These are phyloP conservation scores for Argopecten irradians DNA, from an alignment of 1,140 invertebrate species.

Conservation along the genomic window DNA sequence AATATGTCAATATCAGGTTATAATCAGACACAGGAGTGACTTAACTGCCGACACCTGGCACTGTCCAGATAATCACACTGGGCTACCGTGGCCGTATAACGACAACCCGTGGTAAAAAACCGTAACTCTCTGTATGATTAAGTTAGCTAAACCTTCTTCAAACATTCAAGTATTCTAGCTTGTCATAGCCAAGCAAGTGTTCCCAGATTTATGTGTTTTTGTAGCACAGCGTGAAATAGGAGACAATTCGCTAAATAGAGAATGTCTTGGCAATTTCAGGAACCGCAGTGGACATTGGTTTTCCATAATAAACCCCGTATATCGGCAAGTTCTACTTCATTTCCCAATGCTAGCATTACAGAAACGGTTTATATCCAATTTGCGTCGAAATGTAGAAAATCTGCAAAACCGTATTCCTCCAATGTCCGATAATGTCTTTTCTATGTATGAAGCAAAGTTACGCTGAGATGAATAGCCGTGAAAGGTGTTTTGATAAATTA, in stretches of 20 bases:
- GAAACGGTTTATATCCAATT: slow-evolving; percentile 1
- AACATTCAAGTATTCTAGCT: slow-evolving; percentile 9
- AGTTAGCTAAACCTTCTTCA: background rate
- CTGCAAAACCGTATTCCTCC: slow-evolving; percentile 20
- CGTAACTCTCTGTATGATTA: background rate
- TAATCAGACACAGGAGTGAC: background rate
- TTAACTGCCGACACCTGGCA: background rate
- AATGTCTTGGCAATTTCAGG: background rate
- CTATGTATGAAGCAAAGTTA: background rate
- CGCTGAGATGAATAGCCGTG: background rate
- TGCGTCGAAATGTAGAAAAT: slow-evolving; percentile 16
- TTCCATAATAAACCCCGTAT: background rate
- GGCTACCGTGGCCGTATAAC: background rate
- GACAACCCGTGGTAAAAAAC: background rate
- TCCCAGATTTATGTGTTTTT: background rate
- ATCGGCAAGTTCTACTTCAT: background rate
- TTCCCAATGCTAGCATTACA: slow-evolving; percentile 4
- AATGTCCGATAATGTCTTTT: background rate
- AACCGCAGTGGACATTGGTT: background rate
- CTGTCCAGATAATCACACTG: background rate
- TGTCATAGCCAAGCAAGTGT: background rate
- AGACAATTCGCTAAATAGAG: background rate
- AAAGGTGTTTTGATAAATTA: slow-evolving; percentile 15
- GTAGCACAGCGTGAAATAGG: background rate
- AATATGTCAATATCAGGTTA: background rate